phyloP scores from a whole-genome alignment of 2,113 vertebrate species.

The Enhydra lutris region DNA sequence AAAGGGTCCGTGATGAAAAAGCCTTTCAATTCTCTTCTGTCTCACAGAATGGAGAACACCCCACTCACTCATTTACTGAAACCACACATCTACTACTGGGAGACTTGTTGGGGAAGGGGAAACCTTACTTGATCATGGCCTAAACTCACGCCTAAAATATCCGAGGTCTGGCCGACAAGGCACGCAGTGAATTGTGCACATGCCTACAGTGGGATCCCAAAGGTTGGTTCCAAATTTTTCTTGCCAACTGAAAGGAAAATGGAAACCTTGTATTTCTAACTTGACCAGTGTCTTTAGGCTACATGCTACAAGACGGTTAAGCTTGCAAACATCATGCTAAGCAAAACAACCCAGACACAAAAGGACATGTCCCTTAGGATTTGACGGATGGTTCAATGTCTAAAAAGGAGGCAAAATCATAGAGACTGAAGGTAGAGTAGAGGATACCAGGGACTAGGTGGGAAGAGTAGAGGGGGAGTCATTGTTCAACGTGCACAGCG shows the following conservation, averaged over 20 bases:
- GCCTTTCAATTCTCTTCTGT: background rate
- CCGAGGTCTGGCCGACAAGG: background rate
- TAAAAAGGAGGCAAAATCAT: background rate
- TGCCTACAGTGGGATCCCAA: background rate
- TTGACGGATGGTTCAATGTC: background rate
- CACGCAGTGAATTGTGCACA: background rate
- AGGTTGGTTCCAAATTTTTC: background rate
- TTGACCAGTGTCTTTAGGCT: background rate
- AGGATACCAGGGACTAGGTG: background rate
- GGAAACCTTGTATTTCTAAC: background rate
- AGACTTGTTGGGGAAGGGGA: background rate
- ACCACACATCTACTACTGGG: background rate
- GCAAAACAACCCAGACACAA: background rate
- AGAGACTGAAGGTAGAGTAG: background rate
- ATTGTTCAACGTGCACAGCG: background rate
- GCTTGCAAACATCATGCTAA: background rate
- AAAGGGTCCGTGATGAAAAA: background rate
- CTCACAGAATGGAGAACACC: background rate
- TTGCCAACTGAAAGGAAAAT: background rate
- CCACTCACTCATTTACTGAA: background rate
- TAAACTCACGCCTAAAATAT: background rate
- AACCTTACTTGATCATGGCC: background rate
- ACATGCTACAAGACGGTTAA: background rate
- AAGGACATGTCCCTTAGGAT: background rate
- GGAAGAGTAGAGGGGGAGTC: background rate